phyloP scores from a whole-genome alignment of 2,113 vertebrate genomes.

The Salvator merianae region DNA sequence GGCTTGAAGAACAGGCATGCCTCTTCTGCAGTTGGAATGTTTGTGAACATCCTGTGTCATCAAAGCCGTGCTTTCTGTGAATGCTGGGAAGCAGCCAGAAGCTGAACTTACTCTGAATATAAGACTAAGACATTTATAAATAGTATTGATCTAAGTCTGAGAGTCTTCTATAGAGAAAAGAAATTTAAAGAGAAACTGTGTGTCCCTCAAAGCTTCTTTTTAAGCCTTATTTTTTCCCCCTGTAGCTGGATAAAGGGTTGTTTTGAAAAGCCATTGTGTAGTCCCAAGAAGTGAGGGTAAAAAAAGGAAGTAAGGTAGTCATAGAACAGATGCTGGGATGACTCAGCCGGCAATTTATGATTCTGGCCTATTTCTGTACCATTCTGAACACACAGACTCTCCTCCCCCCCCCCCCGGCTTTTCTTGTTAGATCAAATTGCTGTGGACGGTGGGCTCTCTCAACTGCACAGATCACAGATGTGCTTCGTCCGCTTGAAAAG shows the following conservation, averaged over 20 bases:
- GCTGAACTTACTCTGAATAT: not conserved
- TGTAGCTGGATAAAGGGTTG: too few species aligned
- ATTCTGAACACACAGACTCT: slow-evolving; percentile 53
- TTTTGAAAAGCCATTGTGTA: slow-evolving; percentile 18
- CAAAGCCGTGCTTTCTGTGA: not conserved
- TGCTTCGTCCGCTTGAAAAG: not conserved
- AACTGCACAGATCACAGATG: slow-evolving; percentile 34
- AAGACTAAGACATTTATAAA: not conserved
- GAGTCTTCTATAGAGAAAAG: not conserved
- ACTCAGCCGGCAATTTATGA: slow-evolving; percentile 66
- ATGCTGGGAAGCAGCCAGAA: too few species aligned
- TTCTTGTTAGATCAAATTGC: slow-evolving; percentile 54
- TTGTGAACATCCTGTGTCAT: not conserved
- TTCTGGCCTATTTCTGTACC: slow-evolving; percentile 64
- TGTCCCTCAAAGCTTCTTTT: not conserved
- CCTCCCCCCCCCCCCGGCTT: slow-evolving; percentile 36
- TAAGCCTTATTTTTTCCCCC: not conserved
- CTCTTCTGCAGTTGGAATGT: not conserved
- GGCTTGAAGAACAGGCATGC: too few species aligned
- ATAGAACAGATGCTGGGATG: slow-evolving; percentile 57
- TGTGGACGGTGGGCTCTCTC: slow-evolving; percentile 36
- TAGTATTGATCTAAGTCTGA: not conserved
- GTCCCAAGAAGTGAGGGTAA: not conserved
- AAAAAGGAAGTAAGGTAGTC: slow-evolving; percentile 40
- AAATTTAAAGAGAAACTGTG: not conserved